Evolutionary conservation across 1,140 invertebrate species (phyloP).

Genomic region (Listronotus bonariensis): DNA sequence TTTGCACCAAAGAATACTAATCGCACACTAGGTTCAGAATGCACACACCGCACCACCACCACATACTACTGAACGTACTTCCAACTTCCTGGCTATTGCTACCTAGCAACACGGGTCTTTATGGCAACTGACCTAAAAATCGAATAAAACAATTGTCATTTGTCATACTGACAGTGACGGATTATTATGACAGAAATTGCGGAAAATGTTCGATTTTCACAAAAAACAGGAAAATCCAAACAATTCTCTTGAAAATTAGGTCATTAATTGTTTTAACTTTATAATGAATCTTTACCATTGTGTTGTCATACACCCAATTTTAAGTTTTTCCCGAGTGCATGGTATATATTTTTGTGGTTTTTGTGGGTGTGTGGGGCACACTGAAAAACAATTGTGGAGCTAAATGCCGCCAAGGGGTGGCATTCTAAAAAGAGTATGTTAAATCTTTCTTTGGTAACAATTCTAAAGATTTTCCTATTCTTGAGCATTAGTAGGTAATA

Average conservation of each 20-base stretch:
- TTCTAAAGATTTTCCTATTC: too few relatives aligned
- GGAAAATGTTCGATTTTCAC: conserved; percentile 21
- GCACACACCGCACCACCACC: too few relatives aligned
- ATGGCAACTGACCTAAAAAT: too few relatives aligned
- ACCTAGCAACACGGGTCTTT: too few relatives aligned
- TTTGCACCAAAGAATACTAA: too few relatives aligned
- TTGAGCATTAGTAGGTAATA: too few relatives aligned
- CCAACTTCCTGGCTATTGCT: too few relatives aligned
- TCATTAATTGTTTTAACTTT: conserved; percentile 17
- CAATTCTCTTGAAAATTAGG: conserved; percentile 20
- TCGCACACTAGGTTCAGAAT: too few relatives aligned
- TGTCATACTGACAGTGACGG: too few relatives aligned
- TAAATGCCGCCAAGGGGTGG: conserved; percentile 37
- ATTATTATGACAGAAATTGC: conserved; percentile 1
- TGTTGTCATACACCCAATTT: conserved; percentile 5
- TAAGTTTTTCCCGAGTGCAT: not conserved
- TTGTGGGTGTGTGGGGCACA: conserved; percentile 19
- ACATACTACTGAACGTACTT: too few relatives aligned
- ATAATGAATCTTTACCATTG: conserved; percentile 19
- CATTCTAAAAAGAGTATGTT: conserved; percentile 34
- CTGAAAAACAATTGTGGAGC: conserved; percentile 32
- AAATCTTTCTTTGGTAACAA: too few relatives aligned
- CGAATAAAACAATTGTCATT: too few relatives aligned
- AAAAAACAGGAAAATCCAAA: conserved; percentile 16
- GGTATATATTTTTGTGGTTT: not conserved